Evolutionary conservation across 2,888 invertebrate genomes (phyloP).

Genomic region (Amphipoea oculea): DNA sequence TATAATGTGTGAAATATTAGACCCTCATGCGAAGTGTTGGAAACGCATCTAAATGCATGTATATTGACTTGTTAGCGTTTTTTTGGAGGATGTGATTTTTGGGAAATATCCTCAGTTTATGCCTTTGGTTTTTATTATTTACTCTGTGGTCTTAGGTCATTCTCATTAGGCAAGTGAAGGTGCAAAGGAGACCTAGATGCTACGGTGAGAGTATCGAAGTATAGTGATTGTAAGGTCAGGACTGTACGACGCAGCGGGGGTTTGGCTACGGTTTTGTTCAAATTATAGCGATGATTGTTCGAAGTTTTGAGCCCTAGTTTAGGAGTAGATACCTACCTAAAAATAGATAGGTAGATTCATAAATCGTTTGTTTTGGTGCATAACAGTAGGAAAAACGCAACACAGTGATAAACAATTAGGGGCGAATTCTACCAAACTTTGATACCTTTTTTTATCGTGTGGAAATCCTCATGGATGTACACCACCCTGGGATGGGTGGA

Average conservation of each 20-base stretch:
- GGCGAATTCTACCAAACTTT: neutral
- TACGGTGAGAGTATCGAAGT: constrained; percentile 14
- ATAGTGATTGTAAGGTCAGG: constrained; percentile 46
- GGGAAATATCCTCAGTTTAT: neutral
- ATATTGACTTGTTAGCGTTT: constrained; percentile 39
- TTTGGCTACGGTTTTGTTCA: neutral
- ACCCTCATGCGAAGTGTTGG: constrained; percentile 56
- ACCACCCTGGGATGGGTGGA: too few relatives aligned
- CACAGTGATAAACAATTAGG: too few relatives aligned
- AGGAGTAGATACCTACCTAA: neutral
- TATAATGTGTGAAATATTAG: constrained; percentile 65
- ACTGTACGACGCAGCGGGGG: constrained; percentile 5
- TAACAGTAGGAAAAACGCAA: too few relatives aligned
- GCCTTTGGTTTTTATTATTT: neutral
- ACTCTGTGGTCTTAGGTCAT: constrained; percentile 10
- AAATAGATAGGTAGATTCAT: neutral
- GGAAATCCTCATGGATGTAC: too few relatives aligned
- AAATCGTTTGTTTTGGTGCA: neutral
- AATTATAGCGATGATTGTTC: neutral
- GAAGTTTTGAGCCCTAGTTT: neutral
- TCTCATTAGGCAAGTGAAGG: constrained; percentile 39
- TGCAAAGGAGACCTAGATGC: constrained; percentile 21
- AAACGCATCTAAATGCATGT: constrained; percentile 51
- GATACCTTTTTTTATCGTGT: too few relatives aligned
- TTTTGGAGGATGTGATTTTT: constrained; percentile 32